Evolutionary conservation across 1,140 invertebrate species (phyloP), one percentile per base, ranked within the genome.

Genomic region (Drosophila tsacasi): DNA sequence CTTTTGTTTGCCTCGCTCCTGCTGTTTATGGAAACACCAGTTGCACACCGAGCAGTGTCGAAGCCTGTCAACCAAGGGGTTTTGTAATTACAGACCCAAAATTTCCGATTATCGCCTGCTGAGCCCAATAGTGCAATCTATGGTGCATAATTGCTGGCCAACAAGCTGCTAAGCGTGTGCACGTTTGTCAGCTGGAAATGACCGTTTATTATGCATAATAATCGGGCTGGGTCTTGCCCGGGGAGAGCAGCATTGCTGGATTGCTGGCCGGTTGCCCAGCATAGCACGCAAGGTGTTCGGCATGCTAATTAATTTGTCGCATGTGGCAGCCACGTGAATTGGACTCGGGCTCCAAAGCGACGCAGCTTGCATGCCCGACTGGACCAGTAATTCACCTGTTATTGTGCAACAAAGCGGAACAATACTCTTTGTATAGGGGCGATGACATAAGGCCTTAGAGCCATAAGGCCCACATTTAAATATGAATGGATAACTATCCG

Each of bases 281-380:
- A 71, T 79, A 69, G 50, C 69, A 79, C 32, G 73, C 72, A 84
- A 78, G 63, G 55, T 50, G 46, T 49, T 54, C 10, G 64, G 64
- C 71, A 82, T 69, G 42, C 61, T 87, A 90, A 87, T 84, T 87
- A 68, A 84, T 79, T 55, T 81, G 76, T 80, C 83, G 83, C 83
- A 89, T 87, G 80, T 68, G 52, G 77, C 77, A 67, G 68, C 84
- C 84, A 87, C 83, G 84, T 87, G 83, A 83, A 67, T 42, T 62
- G 47, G 44, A 32, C 15, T 37, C 32, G 50, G 37, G 58, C 46
- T 15, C 42, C 60, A 57, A 21, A 30, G 30, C 55, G 46, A 37
- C 59, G 30, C 59, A 61, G 66, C 69, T 83, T 80, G 83, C 83
- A 87, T 73, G 83, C 67, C 52, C 63, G 71, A 59, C 21, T 67